A percentile compares a stretch with the other conserved stretches of the same genome.
These are phyloP conservation scores for Acanthopleura granulata DNA, from an alignment of 2,888 invertebrate species.

Conservation along the genomic window DNA sequence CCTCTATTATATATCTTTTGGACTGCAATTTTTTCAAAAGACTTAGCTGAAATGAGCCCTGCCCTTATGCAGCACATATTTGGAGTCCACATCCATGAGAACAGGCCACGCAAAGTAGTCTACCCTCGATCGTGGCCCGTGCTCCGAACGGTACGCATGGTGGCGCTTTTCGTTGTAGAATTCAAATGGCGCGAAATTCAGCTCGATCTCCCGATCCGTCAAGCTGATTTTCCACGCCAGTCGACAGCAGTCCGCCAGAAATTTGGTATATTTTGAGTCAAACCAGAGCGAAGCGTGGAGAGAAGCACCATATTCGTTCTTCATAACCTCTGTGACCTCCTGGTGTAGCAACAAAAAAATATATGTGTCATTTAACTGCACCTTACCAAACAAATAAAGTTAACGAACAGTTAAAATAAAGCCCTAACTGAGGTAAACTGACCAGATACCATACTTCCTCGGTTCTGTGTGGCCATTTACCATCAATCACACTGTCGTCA, in stretches of 20 bases:
- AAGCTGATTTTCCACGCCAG: slow-evolving; percentile 9
- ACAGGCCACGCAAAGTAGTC: slow-evolving; percentile 16
- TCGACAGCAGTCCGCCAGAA: neutral
- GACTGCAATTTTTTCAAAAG: too few species aligned
- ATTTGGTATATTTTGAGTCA: neutral
- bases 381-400: too few species aligned
- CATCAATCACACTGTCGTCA: too few species aligned
- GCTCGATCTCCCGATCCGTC: slow-evolving; percentile 2
- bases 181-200: neutral
- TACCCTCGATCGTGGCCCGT: neutral
- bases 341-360: neutral
- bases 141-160: neutral
- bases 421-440: too few species aligned
- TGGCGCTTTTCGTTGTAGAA: slow-evolving; percentile 4
- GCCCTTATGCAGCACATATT: neutral
- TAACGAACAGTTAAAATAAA: too few species aligned
- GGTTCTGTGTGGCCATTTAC: too few species aligned
- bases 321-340: neutral
- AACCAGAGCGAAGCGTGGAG: neutral
- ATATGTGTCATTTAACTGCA: too few species aligned
- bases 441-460: too few species aligned
- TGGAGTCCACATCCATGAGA: neutral
- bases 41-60: neutral
- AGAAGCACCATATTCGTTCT: neutral
- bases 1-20: too few species aligned